phyloP scores from a whole-genome alignment of 2,888 invertebrate genomes.

The Alcis repandata region DNA sequence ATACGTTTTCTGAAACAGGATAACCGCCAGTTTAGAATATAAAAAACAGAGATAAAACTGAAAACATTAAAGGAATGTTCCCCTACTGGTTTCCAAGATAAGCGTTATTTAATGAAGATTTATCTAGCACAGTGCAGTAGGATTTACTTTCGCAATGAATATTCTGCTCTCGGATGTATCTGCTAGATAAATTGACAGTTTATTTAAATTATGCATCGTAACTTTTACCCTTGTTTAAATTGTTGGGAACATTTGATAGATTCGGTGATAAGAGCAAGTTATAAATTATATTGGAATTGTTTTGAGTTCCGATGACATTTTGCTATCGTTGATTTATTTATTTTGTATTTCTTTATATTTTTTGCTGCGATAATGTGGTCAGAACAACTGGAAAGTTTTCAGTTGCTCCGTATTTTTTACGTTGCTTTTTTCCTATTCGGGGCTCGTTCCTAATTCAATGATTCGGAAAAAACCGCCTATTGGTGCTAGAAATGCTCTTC shows the following conservation, averaged over 20 bases:
- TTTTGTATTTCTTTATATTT: no score
- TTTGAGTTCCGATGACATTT: neutral
- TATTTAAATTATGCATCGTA: slow-evolving; percentile 51
- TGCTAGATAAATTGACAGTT: slow-evolving; percentile 57
- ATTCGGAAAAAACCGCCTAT: no score
- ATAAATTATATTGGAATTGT: slow-evolving; percentile 2
- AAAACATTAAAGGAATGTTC: slow-evolving; percentile 31
- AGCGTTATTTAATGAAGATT: slow-evolving; percentile 70
- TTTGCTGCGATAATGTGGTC: no score
- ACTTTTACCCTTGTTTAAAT: slow-evolving; percentile 24
- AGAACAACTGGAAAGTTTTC: no score
- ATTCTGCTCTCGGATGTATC: slow-evolving; percentile 55
- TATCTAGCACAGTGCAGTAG: slow-evolving; percentile 61
- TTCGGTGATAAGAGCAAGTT: slow-evolving; percentile 8
- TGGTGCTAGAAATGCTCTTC: no score
- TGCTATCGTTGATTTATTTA: neutral
- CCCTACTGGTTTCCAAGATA: slow-evolving; percentile 55
- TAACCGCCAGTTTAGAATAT: slow-evolving; percentile 4
- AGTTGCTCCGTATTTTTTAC: no score
- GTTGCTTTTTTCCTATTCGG: no score
- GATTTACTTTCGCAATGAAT: slow-evolving; percentile 66
- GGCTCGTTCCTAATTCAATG: no score
- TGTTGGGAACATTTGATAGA: slow-evolving; percentile 19
- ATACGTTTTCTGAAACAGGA: neutral
- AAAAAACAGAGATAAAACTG: slow-evolving; percentile 20